These are phyloP conservation scores for Mormyrus iriodes DNA, from an alignment of 2,113 vertebrate genomes.

Conservation along the genomic window DNA sequence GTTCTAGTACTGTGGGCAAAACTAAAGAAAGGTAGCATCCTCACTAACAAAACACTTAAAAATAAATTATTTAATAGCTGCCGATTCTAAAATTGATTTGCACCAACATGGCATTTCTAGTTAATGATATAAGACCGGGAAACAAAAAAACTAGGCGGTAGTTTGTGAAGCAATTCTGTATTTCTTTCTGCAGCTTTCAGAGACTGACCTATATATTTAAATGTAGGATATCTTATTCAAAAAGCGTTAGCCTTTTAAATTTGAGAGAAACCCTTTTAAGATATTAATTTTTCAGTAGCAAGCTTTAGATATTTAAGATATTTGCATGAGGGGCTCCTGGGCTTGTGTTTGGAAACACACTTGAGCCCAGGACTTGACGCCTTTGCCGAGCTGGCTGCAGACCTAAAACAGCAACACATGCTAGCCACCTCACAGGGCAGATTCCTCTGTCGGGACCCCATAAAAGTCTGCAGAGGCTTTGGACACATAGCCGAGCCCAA, in stretches of 20 bases:
- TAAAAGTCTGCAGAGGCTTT: constrained; percentile 5
- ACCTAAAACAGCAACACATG: constrained; percentile 37
- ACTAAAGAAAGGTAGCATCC: not conserved
- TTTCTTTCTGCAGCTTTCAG: constrained; percentile 16
- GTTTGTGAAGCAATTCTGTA: not conserved
- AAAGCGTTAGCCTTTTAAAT: constrained; percentile 24
- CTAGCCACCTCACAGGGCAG: constrained; percentile 18
- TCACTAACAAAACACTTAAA: not conserved
- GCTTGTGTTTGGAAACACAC: constrained; percentile 13
- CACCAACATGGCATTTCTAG: not conserved
- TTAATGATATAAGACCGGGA: not conserved
- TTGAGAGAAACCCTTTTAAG: constrained; percentile 2
- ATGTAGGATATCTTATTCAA: constrained; percentile 20
- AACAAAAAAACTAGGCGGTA: not conserved
- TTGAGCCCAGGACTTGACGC: constrained; percentile 26
- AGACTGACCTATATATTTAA: constrained; percentile 33
- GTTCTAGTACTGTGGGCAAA: not conserved
- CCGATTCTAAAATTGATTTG: not conserved
- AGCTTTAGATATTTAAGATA: constrained; percentile 14
- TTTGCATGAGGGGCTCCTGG: not conserved
- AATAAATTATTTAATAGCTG: not conserved
- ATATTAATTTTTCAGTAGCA: not conserved
- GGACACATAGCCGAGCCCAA: not conserved
- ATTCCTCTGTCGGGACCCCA: constrained; percentile 29
- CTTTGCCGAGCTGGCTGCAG: constrained; percentile 16